Evolutionary conservation across 30 jellyfish, hydroid and myxozoan species (phyloP), one percentile per base, ranked within the genome.

Genomic region (Catostylus mosaicus): DNA sequence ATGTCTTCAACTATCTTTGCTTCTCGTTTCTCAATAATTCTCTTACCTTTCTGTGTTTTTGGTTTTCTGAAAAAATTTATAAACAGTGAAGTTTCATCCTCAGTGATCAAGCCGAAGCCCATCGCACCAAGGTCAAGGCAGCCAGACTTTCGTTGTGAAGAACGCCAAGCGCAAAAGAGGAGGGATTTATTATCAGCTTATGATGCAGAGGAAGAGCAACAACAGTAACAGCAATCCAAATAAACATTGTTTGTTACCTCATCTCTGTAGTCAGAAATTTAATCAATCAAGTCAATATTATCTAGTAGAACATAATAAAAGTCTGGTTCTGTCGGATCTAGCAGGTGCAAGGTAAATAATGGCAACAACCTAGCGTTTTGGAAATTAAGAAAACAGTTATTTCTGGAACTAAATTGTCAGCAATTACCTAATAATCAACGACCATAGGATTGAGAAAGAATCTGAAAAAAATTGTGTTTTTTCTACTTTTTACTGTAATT

Each of bases 41-140:
- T 96, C 54, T 78, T 93, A 3, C 99, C 99, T 30, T 94, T 88
- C 47, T 93, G 99, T 35, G 99, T 93, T 47, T 93, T 93, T 45
- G 99, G 99, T 48, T 93, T 87, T 22, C 99, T 93, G 75, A 16
- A 52, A 52, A 10, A 52, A 40, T n/a, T n/a, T n/a, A n/a, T n/a
- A n/a, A n/a, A n/a, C n/a, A n/a, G n/a, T n/a, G n/a, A n/a, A n/a
- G n/a, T n/a, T n/a, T n/a, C n/a, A n/a, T n/a, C n/a, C n/a, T 29
- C 84, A 92, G 98, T 87, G 98, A 93, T 73, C 98, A 93, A 82
- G 98, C 97, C 33, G 97, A 93, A 62, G 97, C 98, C 57, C 92
- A 97, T 56, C 98, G 98, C 66, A 74, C 82, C 92, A 92, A 92
- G 82, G 97, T 86, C 89, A 92, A 92, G 94, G 98, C 98, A 40